phyloP scores from a whole-genome alignment of 2,888 invertebrate genomes.

The Sipunculus nudus region DNA sequence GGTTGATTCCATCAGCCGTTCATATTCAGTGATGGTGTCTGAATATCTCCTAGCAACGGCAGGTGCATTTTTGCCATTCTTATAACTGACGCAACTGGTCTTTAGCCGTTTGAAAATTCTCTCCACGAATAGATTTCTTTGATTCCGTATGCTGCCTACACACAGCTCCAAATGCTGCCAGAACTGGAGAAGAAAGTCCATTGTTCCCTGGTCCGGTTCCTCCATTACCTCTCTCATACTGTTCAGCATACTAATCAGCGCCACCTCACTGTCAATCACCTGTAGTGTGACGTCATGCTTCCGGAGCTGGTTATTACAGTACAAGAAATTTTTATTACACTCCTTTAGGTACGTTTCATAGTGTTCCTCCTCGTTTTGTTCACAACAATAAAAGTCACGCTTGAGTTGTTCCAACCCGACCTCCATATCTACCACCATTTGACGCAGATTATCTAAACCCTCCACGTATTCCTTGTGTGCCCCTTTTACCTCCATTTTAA shows the following conservation, averaged over 20 bases:
- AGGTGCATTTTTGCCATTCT: too few species aligned
- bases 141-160: too few species aligned
- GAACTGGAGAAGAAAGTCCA: slow-evolving; percentile 51
- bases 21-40: slow-evolving; percentile 49
- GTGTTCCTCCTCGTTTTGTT: slow-evolving; percentile 42
- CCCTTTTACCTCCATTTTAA: slow-evolving; percentile 19
- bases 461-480: slow-evolving; percentile 55
- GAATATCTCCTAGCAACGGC: slow-evolving; percentile 52
- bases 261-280: slow-evolving; percentile 44
- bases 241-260: slow-evolving; percentile 52
- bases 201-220: slow-evolving; percentile 42
- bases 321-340: slow-evolving; percentile 51
- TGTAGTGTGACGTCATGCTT: slow-evolving; percentile 46
- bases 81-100: slow-evolving; percentile 53
- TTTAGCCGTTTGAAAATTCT: slow-evolving; percentile 53
- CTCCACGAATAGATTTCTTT: slow-evolving; percentile 44
- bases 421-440: slow-evolving; percentile 49
- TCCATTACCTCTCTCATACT: slow-evolving; percentile 21
- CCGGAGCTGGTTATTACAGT: slow-evolving; percentile 53
- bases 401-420: slow-evolving; percentile 47
- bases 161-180: slow-evolving; percentile 55
- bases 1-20: too few species aligned
- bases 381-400: slow-evolving; percentile 47
- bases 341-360: slow-evolving; percentile 49
- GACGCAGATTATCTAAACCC: slow-evolving; percentile 51